These are phyloP conservation scores for Menidia beryllina DNA, from an alignment of 2,113 vertebrate species.

Conservation along the genomic window DNA sequence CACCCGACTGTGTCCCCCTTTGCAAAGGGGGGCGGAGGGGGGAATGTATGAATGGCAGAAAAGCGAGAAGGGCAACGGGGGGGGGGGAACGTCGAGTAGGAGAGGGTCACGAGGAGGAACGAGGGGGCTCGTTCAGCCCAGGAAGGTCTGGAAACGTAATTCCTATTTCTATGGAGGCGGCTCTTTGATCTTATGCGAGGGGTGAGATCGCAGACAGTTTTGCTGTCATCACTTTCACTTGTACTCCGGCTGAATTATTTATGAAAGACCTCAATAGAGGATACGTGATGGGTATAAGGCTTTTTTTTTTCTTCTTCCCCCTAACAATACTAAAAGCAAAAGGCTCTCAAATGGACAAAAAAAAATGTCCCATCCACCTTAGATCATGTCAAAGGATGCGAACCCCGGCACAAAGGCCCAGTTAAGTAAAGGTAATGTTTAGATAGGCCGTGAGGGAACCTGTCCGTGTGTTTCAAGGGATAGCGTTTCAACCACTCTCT, in stretches of 20 bases:
- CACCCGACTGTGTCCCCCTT: slow-evolving; percentile 68
- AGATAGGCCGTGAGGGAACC: slow-evolving; percentile 53
- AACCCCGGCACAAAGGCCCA: slow-evolving; percentile 66
- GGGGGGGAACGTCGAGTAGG: not conserved
- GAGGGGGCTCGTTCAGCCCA: slow-evolving; percentile 64
- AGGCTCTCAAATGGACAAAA: slow-evolving; percentile 71
- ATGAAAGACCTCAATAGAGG: slow-evolving; percentile 84
- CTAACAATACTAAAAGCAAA: slow-evolving; percentile 81
- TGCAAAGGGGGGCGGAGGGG: slow-evolving; percentile 26
- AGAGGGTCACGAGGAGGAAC: slow-evolving; percentile 51
- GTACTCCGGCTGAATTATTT: slow-evolving; percentile 85
- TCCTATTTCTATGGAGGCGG: slow-evolving; percentile 83
- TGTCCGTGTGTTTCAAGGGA: slow-evolving; percentile 62
- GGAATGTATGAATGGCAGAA: slow-evolving; percentile 23
- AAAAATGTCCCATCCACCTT: slow-evolving; percentile 76
- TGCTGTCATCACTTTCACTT: slow-evolving; percentile 85
- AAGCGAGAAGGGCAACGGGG: slow-evolving; percentile 26
- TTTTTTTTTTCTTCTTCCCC: slow-evolving; percentile 71
- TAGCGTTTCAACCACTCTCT: slow-evolving; percentile 63
- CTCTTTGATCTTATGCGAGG: slow-evolving; percentile 84
- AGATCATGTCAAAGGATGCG: slow-evolving; percentile 72
- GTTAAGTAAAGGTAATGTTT: slow-evolving; percentile 70
- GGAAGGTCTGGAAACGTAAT: slow-evolving; percentile 81
- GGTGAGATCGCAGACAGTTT: slow-evolving; percentile 83
- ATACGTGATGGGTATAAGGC: slow-evolving; percentile 79